Percentiles rank a stretch among this genome's conserved stretches.
Evolutionary conservation across 2,888 invertebrate species (phyloP).

Genomic region (Erebia ligea): DNA sequence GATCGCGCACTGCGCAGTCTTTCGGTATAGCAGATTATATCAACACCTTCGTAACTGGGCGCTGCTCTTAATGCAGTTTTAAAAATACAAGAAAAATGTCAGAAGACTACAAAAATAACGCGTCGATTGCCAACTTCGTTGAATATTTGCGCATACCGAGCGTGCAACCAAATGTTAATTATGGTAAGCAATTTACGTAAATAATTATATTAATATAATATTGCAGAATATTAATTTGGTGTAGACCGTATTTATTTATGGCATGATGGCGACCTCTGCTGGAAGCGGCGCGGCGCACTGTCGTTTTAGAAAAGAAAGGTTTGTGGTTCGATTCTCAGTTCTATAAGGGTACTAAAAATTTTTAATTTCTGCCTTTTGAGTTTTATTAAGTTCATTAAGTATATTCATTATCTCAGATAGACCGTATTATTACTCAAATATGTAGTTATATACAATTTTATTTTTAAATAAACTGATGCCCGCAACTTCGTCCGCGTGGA

Average conservation of each 20-base stretch:
- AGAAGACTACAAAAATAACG: conserved; percentile 61
- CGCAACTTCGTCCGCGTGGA: too few species aligned
- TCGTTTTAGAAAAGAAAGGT: not conserved
- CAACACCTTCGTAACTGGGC: conserved; percentile 3
- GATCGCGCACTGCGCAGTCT: conserved; percentile 21
- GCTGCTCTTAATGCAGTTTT: conserved; percentile 9
- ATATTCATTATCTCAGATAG: too few species aligned
- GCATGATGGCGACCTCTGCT: not conserved
- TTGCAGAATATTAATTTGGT: not conserved
- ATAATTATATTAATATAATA: not conserved
- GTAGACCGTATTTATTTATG: not conserved
- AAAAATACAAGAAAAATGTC: conserved; percentile 53
- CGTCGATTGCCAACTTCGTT: conserved; percentile 87
- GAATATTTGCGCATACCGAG: conserved; percentile 89
- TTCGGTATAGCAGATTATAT: not conserved
- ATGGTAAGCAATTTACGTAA: conserved; percentile 79
- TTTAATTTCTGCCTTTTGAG: too few species aligned
- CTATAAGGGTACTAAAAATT: too few species aligned
- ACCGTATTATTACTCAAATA: too few species aligned
- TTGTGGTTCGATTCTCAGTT: not conserved
- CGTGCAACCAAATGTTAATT: conserved; percentile 89
- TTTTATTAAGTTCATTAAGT: too few species aligned
- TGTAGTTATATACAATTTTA: too few species aligned
- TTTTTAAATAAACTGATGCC: too few species aligned
- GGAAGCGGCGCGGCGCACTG: not conserved